Base-by-base conservation (phyloP, 2,113 vertebrate genomes). In the Grammomys dolichurus region DNA sequence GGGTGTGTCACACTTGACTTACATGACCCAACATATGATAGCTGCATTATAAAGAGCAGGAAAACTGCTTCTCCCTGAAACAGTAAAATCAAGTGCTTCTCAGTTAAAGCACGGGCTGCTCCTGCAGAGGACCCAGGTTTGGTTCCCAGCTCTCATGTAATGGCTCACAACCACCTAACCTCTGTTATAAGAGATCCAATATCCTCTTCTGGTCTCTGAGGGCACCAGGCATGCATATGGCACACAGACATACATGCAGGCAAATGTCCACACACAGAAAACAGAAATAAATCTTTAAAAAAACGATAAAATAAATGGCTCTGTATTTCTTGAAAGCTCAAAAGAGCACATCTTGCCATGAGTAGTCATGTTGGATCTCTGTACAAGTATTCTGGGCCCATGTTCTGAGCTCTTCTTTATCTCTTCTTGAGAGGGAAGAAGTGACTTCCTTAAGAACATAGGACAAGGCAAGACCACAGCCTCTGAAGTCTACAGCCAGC, bases 261-360 rank as follows among this genome's bases (percentile, higher is more conserved):
- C 40, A 48, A 67, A 86, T 40, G 46, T 46, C 26, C 40, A 48
- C 3, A 86, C 9, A 48, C 60, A 48, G 1, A 20, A 46, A 85
- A 46, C 65, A 86, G 31, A 86, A 82, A 82, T 60, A 65, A 19
- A 67, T 46, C 26, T 65, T 63, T 87, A 51, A 48, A 67, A 69
- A 69, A 51, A 3, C 3, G 5, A 13, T 69, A 69, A 87, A 69
- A 87, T 65, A 93, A 90, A 91, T 51, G 26, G 60, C 22, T 70
- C n/a, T 90, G 51, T 91, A 51, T 96, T 94, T 90, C 76, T 85
- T 81, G 72, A 95, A 94, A 33, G 22, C 11, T 88, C 58, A 90
- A 10, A 84, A 75, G 85, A 58, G 43, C 9, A 17, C 9, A 75
- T 93, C 22, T 9, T 40, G 13, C 93, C 28, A 73, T n/a, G 16